Percentiles rank a stretch among this genome's conserved stretches.
phyloP scores from a whole-genome alignment of 1,140 invertebrate genomes.

The Coelopa frigida region DNA sequence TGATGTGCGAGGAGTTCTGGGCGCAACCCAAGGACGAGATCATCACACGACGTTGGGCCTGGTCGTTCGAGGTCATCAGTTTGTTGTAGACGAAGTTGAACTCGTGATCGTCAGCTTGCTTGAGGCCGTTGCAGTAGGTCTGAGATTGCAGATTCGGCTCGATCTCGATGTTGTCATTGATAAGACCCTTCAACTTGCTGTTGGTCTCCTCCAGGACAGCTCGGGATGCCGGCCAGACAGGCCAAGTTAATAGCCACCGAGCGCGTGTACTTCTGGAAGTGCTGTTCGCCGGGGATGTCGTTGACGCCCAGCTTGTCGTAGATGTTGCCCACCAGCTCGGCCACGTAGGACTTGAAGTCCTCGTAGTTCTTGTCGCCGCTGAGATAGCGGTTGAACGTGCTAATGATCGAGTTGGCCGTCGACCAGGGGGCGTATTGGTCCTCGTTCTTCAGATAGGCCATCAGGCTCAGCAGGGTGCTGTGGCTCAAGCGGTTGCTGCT shows the following conservation, averaged over 20 bases:
- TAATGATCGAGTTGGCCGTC: slow-evolving; percentile 42
- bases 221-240: slow-evolving; percentile 45
- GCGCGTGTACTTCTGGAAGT: slow-evolving; percentile 40
- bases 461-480: slow-evolving; percentile 44
- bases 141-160: slow-evolving; percentile 34
- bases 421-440: slow-evolving; percentile 56
- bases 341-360: slow-evolving; percentile 25
- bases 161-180: slow-evolving; percentile 39
- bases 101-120: slow-evolving; percentile 50
- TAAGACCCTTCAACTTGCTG: slow-evolving; percentile 33
- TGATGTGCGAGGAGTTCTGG: slow-evolving; percentile 27
- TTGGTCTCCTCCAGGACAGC: slow-evolving; percentile 46
- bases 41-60: slow-evolving; percentile 47
- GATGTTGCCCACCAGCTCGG: slow-evolving; percentile 34
- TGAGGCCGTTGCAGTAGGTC: slow-evolving; percentile 61
- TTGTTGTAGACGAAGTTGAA: slow-evolving; percentile 58
- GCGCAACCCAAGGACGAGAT: slow-evolving; percentile 54
- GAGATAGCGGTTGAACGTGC: slow-evolving; percentile 36
- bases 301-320: slow-evolving; percentile 39
- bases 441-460: slow-evolving; percentile 52
- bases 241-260: slow-evolving; percentile 45
- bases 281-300: slow-evolving; percentile 37
- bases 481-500: slow-evolving; percentile 50
- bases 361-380: slow-evolving; percentile 22
- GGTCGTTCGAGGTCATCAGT: slow-evolving; percentile 51